Base-by-base conservation (phyloP, 2,888 invertebrate genomes). In the Parapristionchus giblindavisi region DNA sequence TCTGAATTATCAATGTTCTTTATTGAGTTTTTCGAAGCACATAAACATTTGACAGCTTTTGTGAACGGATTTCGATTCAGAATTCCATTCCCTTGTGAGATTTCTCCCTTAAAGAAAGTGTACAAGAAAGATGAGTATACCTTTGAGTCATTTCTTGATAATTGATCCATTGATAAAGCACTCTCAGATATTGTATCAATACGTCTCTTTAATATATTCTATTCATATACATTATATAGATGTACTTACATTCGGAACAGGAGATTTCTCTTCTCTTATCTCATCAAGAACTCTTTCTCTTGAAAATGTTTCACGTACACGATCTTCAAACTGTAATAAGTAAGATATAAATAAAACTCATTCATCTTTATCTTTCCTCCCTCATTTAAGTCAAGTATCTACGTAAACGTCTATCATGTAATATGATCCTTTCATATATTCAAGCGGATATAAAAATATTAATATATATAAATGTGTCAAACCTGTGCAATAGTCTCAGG, bases 221-320 rank as follows among this genome's bases (percentile, higher is more conserved):
- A 17, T 34, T 58, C 58, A 21, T 58, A 11, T 58, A n/a, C 3
- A 21, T 34, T 8, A 14, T 48, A 3, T 27, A 17, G 8, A 0
- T 29, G 8, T 24, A 6, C 65, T 34, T 1, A 68, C 68, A 32
- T 68, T 27, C 21, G 52, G 24, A 29, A n/a, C 38, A 21, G 68
- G 68, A 3, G 68, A 52, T 32, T 2, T 29, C 65, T 75, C 65
- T 24, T 75, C 75, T 65, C 66, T n/a, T 3, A 75, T 75, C 43
- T 75, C 75, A 11, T 66, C 58, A 2, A 75, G 43, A 3, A 75
- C 51, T 40, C 34, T 52, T 14, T 63, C 65, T 14, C 24, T 34
- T 24, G 65, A 65, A 66, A 75, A 75, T n/a, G 75, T 73, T 4
- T 75, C 75, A 14, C 75, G 65, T 1, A 75, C 75, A 32, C 75